These are phyloP conservation scores for Lasioglossum calceatum DNA, from an alignment of 2,888 invertebrate genomes.

Conservation along the genomic window DNA sequence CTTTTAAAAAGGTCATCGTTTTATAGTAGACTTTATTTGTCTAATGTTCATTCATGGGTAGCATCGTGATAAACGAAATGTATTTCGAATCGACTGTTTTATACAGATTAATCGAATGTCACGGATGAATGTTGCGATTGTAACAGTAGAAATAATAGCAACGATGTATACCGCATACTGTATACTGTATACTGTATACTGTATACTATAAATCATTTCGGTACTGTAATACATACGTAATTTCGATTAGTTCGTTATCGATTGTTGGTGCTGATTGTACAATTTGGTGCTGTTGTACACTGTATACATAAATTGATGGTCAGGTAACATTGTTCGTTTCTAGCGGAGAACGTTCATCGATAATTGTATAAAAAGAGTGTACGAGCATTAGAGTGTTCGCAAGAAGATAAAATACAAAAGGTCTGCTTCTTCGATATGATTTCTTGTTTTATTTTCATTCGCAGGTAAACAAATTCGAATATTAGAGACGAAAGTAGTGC, in stretches of 20 bases:
- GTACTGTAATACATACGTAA: constrained; percentile 1
- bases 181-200: background rate
- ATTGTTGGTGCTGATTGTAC: constrained; percentile 67
- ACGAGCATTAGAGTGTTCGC: constrained; percentile 35
- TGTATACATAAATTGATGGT: constrained; percentile 35
- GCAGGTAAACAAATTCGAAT: background rate
- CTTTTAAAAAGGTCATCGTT: background rate
- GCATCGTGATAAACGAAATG: background rate
- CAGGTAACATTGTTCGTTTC: constrained; percentile 40
- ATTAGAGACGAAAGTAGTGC: background rate
- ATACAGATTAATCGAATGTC: constrained; percentile 3
- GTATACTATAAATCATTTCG: background rate
- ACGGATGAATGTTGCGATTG: background rate
- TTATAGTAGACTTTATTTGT: background rate
- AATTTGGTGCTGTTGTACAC: constrained; percentile 66
- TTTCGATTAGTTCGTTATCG: constrained; percentile 49
- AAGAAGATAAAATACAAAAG: constrained; percentile 4
- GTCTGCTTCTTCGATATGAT: background rate
- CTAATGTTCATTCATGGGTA: background rate
- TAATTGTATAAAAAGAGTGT: constrained; percentile 41
- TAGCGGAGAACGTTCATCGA: constrained; percentile 37
- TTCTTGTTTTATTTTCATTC: constrained; percentile 10
- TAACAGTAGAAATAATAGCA: background rate
- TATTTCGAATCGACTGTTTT: background rate
- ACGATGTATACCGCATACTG: background rate